Evolutionary conservation across 2,113 vertebrate genomes (phyloP), one percentile per base, ranked within the genome.

Genomic region (Glareola pratincola): DNA sequence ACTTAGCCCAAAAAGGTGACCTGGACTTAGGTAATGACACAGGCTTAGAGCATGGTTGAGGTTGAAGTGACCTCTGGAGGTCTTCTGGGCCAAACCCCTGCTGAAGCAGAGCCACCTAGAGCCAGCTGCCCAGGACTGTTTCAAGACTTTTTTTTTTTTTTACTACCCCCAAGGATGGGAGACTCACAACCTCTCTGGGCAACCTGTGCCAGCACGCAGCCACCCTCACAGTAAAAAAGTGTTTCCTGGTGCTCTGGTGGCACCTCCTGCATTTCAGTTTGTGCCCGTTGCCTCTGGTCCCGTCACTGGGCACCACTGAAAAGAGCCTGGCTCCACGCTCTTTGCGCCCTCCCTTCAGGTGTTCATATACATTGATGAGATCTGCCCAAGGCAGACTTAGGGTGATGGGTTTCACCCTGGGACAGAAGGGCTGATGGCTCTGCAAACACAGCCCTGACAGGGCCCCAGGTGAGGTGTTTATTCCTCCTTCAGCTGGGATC

Each of bases 311-410:
- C 62, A 41, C 54, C 16, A 14, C 64, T 72, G 39, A 17, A 39
- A 24, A 50, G 56, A n/a, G 7, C 41, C 57, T 64, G 50, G 19
- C n/a, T 71, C 12, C 1, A 1, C 64, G 26, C 30, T 77, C 54
- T 29, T 57, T 21, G 17, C 36, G 37, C 26, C 36, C 8, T 57
- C 41, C 20, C 17, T 63, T 69, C 39, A 41, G 56, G 20, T 48
- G 30, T 32, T 69, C 11, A 18, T 32, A n/a, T 20, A 30, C 27
- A 12, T 6, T 17, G 6, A 56, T 71, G 32, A 57, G 43, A 78
- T 20, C 8, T 4, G 37, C 30, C 4, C 11, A 71, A 34, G 41
- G 43, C 22, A 43, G 32, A 24, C 22, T 62, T n/a, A 2, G 0
- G 4, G 64, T 27, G n/a, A 36, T 23, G 36, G 30, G 4, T 47